phyloP scores from a whole-genome alignment of 2,113 vertebrate species.

The Microtus oregoni region DNA sequence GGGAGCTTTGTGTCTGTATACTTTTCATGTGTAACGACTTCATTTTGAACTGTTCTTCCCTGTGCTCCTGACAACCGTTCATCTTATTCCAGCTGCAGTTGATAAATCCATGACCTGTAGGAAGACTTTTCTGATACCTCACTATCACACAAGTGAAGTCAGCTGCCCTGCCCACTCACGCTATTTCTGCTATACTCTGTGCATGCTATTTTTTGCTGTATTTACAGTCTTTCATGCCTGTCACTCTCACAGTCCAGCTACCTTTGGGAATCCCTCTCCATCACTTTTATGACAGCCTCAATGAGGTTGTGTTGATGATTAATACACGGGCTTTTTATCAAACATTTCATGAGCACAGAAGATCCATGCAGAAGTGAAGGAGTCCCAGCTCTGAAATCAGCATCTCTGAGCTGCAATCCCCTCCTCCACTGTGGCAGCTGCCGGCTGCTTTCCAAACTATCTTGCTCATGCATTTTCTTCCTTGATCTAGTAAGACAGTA shows the following conservation, averaged over 20 bases:
- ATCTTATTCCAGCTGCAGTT: background rate
- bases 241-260: background rate
- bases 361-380: background rate
- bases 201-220: slow-evolving; percentile 8
- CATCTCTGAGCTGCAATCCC: background rate
- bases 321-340: background rate
- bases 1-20: background rate
- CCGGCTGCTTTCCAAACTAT: background rate
- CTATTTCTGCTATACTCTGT: too few relatives aligned
- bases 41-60: background rate
- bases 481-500: background rate
- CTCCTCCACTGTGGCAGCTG: background rate
- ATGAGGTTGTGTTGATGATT: background rate
- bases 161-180: background rate
- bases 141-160: background rate
- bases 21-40: background rate
- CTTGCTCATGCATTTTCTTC: background rate
- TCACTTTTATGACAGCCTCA: slow-evolving; percentile 2
- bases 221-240: background rate
- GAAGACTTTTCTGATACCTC: background rate
- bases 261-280: background rate
- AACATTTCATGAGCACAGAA: background rate
- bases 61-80: background rate
- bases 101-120: background rate
- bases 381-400: background rate